Base-by-base conservation (phyloP, 2,888 invertebrate genomes). In the Apodemia zela region DNA sequence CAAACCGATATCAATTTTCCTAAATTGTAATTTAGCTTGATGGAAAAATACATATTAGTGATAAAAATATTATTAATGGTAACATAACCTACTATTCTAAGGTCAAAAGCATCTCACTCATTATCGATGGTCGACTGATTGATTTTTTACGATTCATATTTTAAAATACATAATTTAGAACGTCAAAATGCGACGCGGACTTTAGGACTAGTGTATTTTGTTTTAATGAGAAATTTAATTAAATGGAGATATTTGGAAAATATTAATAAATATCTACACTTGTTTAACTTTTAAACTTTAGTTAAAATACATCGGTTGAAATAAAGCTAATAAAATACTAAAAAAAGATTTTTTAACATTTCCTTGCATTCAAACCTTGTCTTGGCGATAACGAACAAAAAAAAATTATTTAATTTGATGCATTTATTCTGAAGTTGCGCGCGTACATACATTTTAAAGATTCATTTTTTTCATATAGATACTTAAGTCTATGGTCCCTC, bases 81-180 rank as follows among this genome's bases (percentile, higher is more conserved):
- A 57, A 29, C 57, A 29, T 57, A 15, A 57, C 57, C 6, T 57
- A 57, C 57, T 15, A 63, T 58, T 61, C 33, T 25, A 63, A 67
- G 64, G 66, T 66, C 63, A 65, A 65, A 57, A 66, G n/a, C 63
- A 29, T 63, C 54, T 25, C 13, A 25, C 54, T 57, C 29, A 29
- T 61, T 45, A 58, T 29, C 57, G 47, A 60, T 62, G 33, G 60
- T n/a, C 54, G 54, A 29, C 60, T 58, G 63, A 66, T 65, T 65
- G 63, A 63, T 62, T 66, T 66, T 64, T 66, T 63, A 65, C 60
- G 21, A 54, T 25, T 21, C 54, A 54, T 54, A 54, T 54, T 54
- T 54, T 54, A 54, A 25, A 51, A 54, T 25, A 13, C 18, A 11
- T 54, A 25, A 54, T 25, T 18, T 25, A 21, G 21, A 25, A 54